phyloP scores from a whole-genome alignment of 2,797 vertebrate genomes.

The Pangasius krempfi region DNA sequence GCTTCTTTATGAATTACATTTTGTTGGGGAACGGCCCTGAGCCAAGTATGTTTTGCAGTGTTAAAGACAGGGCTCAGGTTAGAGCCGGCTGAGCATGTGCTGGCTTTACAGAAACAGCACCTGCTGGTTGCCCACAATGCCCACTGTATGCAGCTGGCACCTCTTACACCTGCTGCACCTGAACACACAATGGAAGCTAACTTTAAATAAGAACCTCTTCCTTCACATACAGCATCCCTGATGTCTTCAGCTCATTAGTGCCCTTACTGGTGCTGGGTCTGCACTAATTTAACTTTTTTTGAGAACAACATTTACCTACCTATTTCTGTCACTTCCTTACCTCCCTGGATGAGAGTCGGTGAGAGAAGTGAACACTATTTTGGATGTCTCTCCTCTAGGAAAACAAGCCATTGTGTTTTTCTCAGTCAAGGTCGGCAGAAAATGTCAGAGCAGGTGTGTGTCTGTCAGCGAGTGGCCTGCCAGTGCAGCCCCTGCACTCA shows the following conservation, averaged over 20 bases:
- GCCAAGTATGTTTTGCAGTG: neutral
- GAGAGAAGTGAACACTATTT: conserved; percentile 32
- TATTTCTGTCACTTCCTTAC: neutral
- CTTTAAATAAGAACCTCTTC: neutral
- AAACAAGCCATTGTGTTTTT: conserved; percentile 72
- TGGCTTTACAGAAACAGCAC: conserved; percentile 14
- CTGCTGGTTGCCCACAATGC: neutral
- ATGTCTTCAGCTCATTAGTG: neutral
- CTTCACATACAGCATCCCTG: neutral
- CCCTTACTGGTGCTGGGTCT: neutral
- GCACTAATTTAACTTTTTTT: neutral
- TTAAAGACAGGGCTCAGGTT: neutral
- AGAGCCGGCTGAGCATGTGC: neutral
- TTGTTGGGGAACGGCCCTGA: neutral
- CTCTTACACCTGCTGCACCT: neutral
- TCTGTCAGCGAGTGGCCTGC: conserved; percentile 76
- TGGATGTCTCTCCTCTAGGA: conserved; percentile 61
- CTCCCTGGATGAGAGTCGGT: conserved; percentile 41
- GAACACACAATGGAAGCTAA: neutral
- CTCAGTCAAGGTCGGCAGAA: conserved; percentile 80
- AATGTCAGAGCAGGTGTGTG: conserved; percentile 83
- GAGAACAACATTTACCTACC: neutral
- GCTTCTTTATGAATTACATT: neutral
- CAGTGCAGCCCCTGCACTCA: conserved; percentile 74
- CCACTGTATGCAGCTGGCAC: conserved; percentile 4